A percentile compares a stretch with the other conserved stretches of the same genome.
These are phyloP conservation scores for Congeria kusceri DNA, from an alignment of 2,888 invertebrate genomes.

Conservation along the genomic window DNA sequence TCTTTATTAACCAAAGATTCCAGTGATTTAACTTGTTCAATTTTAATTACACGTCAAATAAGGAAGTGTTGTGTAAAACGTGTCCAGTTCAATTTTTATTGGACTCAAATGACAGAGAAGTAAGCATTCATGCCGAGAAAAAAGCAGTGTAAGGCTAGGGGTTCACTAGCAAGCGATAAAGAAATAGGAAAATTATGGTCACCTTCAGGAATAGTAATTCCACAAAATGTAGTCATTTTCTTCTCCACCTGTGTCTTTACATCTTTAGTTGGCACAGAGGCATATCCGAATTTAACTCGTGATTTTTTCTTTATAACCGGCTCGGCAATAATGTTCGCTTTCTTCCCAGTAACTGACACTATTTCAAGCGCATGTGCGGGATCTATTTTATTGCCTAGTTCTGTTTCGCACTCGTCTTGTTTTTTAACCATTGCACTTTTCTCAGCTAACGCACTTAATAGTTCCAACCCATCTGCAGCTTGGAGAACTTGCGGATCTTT, in stretches of 20 bases:
- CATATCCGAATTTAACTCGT: conserved; percentile 57
- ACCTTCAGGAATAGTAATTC: conserved; percentile 70
- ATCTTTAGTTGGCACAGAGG: conserved; percentile 57
- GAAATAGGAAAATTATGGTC: conserved; percentile 42
- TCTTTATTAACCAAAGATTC: too few relatives aligned
- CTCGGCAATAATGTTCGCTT: neutral
- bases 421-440: conserved; percentile 70
- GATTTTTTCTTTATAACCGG: conserved; percentile 29
- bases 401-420: neutral
- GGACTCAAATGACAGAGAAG: neutral
- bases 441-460: conserved; percentile 81
- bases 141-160: too few relatives aligned
- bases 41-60: too few relatives aligned
- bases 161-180: too few relatives aligned
- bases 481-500: conserved; percentile 79
- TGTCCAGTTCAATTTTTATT: too few relatives aligned
- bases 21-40: too few relatives aligned
- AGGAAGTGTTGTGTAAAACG: too few relatives aligned
- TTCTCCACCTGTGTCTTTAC: conserved; percentile 14
- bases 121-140: neutral
- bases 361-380: neutral
- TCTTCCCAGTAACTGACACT: neutral
- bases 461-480: conserved; percentile 80
- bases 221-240: conserved; percentile 64
- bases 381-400: neutral